Base-by-base conservation (phyloP, 2,113 vertebrate species). In the Sinocyclocheilus anshuiensis region DNA sequence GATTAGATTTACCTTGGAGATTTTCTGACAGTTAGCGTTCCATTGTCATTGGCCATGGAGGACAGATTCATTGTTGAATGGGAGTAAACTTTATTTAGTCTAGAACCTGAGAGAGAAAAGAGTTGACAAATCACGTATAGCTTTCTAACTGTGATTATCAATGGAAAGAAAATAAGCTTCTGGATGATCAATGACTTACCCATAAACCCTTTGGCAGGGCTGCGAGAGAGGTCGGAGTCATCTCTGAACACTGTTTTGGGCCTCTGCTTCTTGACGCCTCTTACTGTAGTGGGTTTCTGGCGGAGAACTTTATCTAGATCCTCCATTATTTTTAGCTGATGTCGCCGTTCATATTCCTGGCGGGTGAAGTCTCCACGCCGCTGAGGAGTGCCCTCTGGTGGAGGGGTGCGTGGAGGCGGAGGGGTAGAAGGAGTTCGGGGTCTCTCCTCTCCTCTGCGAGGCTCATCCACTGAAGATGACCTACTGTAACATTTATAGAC, bases 301-400 rank as follows among this genome's bases (percentile, higher is more conserved):
- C 94, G 93, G 82, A 98, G 93, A 79, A 97, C 97, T 91, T 98
- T 97, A 90, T 95, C 97, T 53, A 98, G 89, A 86, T 98, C 96
- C 1, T 97, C 96, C 97, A 98, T 98, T 81, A 98, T 93, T 91
- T 97, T 97, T 48, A 98, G 93, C 92, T 98, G 97, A 0, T 96
- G 97, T 53, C 97, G 92, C 18, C 96, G 92, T 67, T 96, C 94
- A 22, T 98, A 97, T 90, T 97, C 97, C n/a, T 94, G 94, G 55
- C 93, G 90, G 0, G 96, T 98, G 91, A 98, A 97, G 26, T 96
- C 95, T 4, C 95, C 97, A 11, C 97, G 92, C 26, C 96, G 94
- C 90, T 94, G 93, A 33, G 91, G 92, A 5, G 92, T 94, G 24
- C 94, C 94, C 39, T 96, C 96, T 0, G 90, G 87, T 1, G 94